phyloP scores from a whole-genome alignment of 2,113 vertebrate genomes.

The Hyaena hyaena region DNA sequence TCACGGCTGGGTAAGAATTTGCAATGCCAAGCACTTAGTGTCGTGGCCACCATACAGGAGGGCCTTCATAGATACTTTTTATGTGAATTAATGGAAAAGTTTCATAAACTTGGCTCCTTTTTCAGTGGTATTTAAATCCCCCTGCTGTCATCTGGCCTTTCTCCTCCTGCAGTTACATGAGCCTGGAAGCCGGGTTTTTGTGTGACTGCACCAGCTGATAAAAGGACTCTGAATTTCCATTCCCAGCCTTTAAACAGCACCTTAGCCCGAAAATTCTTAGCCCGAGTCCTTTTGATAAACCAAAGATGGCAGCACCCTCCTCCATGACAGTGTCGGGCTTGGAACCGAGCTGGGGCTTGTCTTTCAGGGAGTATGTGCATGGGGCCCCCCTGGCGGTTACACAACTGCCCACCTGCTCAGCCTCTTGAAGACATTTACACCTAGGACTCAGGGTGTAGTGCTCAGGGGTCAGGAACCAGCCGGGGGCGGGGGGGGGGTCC shows the following conservation, averaged over 20 bases:
- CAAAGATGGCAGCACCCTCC: background rate
- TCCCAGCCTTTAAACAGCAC: background rate
- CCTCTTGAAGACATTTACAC: background rate
- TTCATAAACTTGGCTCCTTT: background rate
- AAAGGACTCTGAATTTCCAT: background rate
- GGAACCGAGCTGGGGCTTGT: background rate
- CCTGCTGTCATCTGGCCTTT: background rate
- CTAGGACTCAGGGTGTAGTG: too few relatives aligned
- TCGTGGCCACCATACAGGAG: rapidly evolving
- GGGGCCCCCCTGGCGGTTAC: too few relatives aligned
- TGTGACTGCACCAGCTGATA: background rate
- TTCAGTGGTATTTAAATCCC: background rate
- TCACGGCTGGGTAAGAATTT: rapidly evolving
- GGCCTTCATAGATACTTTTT: background rate
- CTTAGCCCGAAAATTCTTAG: background rate
- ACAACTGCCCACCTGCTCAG: rapidly evolving
- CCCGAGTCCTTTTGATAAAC: background rate
- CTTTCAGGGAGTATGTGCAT: rapidly evolving
- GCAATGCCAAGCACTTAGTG: background rate
- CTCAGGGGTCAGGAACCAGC: background rate
- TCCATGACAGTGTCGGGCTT: too few relatives aligned
- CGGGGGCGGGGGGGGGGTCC: rapidly evolving
- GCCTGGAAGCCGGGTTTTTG: background rate
- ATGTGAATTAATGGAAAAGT: background rate
- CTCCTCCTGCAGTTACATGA: rapidly evolving